Base-by-base conservation (phyloP, 2,888 invertebrate genomes). In the Pachydiplax longipennis region DNA sequence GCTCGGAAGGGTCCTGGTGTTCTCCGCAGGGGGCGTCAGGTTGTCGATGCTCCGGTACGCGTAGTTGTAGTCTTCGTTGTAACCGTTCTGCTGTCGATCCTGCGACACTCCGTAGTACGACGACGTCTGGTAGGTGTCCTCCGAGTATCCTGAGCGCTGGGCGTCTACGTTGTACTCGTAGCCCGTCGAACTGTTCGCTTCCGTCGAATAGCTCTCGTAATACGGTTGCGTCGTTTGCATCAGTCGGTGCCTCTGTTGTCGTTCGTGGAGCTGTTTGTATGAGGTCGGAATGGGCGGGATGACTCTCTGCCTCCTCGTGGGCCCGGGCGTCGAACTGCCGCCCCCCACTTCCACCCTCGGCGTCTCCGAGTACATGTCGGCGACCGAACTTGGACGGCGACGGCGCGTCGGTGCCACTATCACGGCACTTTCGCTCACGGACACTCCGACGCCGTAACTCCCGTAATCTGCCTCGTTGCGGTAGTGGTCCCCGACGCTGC, bases 1-100 rank as follows among this genome's bases (percentile, higher is more conserved):
- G 91, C 61, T 93, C 92, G 90, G 92, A 92, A 91, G 92, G 92
- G 90, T 92, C 91, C 91, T 92, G 92, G 90, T 92, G 92, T 91
- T 92, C 92, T 92, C 93, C 92, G 90, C 93, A 91, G 95, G 95
- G 92, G 96, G 93, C 91, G 95, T 95, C 92, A 96, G 93, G 94
- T 96, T 96, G 93, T 96, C 96, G 92, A 95, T 95, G 94, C 96
- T 96, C 92, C 95, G 95, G 94, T 96, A 96, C 93, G 96, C 96
- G 93, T 96, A 96, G 93, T 96, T 96, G 93, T 96, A 96, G 94
- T 96, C 96, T 93, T 96, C 96, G 93, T 96, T 96, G 94, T 96
- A 96, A 91, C 87, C 87, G 61, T 87, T 87, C n/a, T 58, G 58
- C 37, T 61, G 35, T 40, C 87, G 35, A 65, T 87, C 65, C n/a